Evolutionary conservation across 1,140 invertebrate genomes (phyloP), one percentile per base, ranked within the genome.

Genomic region (Pseudomyrmex gracilis): DNA sequence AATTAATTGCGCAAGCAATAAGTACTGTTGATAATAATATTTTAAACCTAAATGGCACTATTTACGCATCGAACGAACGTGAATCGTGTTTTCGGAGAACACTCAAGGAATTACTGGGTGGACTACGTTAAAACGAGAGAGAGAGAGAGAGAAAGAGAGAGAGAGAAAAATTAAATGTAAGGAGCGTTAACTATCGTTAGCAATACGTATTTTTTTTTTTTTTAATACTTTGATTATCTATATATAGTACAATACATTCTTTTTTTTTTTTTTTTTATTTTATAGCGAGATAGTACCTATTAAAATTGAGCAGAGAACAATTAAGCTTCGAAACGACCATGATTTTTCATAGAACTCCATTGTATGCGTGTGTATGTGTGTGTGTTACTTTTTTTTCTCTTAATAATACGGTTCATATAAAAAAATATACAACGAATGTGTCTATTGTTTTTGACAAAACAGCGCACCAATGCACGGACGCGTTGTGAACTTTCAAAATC

Each of bases 41-140:
- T 45, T 82, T 90, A 87, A 91, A 89, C 45, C 86, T 91, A 90
- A 92, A 92, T 93, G 91, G 92, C 92, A 92, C 92, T 90, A 80
- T 82, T 85, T 89, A 90, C 86, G 84, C 80, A 89, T 85, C 84
- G 89, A 82, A 83, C 74, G 53, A 74, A 85, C 87, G 78, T n/a
- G n/a, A 77, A 83, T 57, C 34, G 34, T 34, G 34, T 83, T 85
- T 73, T 78, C 49, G 64, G 61, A 51, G 24, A 71, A 82, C 4
- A 49, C 60, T 73, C 7, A 34, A 86, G 77, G 87, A 64, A n/a
- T 43, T 55, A 86, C 76, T 82, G 82, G 22, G n/a, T n/a, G 66
- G 8, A 61, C 68, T 61, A 67, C 43, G 3, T 34, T 67, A 43
- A 55, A 34, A 51, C 17, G 47, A 24, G 20, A 61, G 2, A 45